phyloP scores from a whole-genome alignment of 2,797 vertebrate species.

The Melanotaenia trifasciata region DNA sequence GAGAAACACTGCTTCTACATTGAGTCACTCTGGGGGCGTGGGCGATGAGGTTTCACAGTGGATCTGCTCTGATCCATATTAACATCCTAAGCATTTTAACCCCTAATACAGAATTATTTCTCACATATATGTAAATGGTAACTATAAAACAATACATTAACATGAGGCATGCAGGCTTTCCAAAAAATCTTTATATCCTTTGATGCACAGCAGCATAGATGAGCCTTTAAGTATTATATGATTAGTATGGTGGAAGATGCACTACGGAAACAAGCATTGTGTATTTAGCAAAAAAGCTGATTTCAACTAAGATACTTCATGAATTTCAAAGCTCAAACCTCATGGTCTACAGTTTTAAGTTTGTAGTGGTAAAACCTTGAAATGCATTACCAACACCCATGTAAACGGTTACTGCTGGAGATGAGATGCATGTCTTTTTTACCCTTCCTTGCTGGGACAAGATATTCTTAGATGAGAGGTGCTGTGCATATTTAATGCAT shows the following conservation, averaged over 20 bases:
- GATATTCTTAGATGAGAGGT: constrained; percentile 81
- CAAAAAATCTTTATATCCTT: constrained; percentile 20
- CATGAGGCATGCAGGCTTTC: neutral
- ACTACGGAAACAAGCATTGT: neutral
- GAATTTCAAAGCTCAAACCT: constrained; percentile 13
- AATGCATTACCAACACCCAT: constrained; percentile 23
- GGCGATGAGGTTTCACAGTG: constrained; percentile 47
- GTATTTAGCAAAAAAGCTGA: constrained; percentile 7
- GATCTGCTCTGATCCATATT: constrained; percentile 66
- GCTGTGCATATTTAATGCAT: constrained; percentile 79
- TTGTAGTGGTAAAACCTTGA: constrained; percentile 30
- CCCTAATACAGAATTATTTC: constrained; percentile 43
- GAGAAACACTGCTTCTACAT: constrained; percentile 46
- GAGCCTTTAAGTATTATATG: constrained; percentile 2
- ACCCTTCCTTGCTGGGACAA: constrained; percentile 48
- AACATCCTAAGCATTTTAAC: constrained; percentile 67
- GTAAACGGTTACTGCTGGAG: constrained; percentile 31
- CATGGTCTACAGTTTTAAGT: constrained; percentile 1
- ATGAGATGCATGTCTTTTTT: constrained; percentile 24
- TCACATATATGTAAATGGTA: constrained; percentile 41
- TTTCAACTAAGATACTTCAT: constrained; percentile 9
- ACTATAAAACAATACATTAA: constrained; percentile 30
- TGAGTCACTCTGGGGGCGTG: constrained; percentile 50
- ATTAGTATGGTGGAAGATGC: neutral
- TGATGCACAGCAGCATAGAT: neutral